Percentiles rank a stretch among this genome's conserved stretches.
These are phyloP conservation scores for Potamilus streckersoni DNA, from an alignment of 1,140 invertebrate species.

Conservation along the genomic window DNA sequence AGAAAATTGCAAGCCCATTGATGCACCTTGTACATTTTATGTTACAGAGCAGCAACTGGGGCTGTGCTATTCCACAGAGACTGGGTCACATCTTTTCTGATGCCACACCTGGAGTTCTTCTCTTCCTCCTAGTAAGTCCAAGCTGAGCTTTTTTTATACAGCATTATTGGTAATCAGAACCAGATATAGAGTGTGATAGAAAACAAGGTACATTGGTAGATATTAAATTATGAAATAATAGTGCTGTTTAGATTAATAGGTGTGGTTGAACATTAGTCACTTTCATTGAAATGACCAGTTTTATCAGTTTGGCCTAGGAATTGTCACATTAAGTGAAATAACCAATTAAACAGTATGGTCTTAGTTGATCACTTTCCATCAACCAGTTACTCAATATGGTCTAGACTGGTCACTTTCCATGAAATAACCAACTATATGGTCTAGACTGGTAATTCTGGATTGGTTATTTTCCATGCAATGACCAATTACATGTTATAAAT, in stretches of 20 bases:
- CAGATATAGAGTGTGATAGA: neutral
- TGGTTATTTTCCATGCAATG: no score
- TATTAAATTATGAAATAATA: neutral
- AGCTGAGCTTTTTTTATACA: neutral
- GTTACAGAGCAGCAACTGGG: conserved; percentile 52
- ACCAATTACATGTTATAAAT: no score
- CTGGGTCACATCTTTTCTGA: conserved; percentile 54
- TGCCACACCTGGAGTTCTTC: conserved; percentile 48
- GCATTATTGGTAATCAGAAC: neutral
- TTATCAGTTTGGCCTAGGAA: neutral
- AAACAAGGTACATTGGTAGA: neutral
- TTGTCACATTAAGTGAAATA: no score
- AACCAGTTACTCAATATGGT: no score
- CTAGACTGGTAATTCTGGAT: no score
- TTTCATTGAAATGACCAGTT: neutral
- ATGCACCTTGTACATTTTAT: neutral
- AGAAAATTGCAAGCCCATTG: neutral
- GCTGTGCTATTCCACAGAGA: conserved; percentile 50
- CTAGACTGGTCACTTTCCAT: no score
- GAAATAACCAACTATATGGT: no score
- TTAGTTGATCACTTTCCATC: no score
- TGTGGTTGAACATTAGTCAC: neutral
- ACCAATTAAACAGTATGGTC: no score
- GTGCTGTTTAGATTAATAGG: neutral
- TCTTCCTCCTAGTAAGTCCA: conserved; percentile 48